phyloP scores from a whole-genome alignment of 2,113 vertebrate species.

The Mus pahari region DNA sequence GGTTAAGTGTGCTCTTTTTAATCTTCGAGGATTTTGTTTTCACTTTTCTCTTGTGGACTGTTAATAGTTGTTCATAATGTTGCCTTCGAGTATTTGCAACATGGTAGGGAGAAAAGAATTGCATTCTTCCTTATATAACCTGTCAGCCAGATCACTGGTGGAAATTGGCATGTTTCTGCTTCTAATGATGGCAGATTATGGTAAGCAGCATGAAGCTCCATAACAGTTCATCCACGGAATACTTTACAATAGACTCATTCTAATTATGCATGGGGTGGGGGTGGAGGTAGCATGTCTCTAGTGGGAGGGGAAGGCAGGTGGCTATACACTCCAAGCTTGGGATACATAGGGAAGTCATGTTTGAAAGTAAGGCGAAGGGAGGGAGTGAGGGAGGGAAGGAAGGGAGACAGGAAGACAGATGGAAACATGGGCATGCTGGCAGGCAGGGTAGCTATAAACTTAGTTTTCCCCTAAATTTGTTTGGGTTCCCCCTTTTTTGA shows the following conservation, averaged over 20 bases:
- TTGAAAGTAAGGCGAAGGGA: not conserved
- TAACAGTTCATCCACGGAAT: not conserved
- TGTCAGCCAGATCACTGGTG: not conserved
- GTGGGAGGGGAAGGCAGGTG: not conserved
- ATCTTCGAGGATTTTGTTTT: not conserved
- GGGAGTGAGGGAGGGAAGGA: not conserved
- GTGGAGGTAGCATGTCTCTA: not conserved
- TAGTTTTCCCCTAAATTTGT: not conserved
- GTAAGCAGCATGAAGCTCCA: too few species aligned
- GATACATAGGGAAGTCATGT: not conserved
- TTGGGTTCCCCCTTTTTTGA: not conserved
- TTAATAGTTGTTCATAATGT: not conserved
- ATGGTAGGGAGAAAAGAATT: not conserved
- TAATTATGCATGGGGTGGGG: too few species aligned
- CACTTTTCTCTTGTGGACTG: not conserved
- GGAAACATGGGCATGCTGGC: not conserved
- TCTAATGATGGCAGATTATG: not conserved
- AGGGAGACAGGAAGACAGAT: not conserved
- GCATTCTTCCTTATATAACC: not conserved
- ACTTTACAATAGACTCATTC: not conserved
- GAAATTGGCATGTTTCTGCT: not conserved
- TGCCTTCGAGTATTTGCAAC: not conserved
- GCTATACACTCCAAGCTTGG: not conserved
- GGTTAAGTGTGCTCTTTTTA: not conserved
- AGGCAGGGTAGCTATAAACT: not conserved